phyloP scores from a whole-genome alignment of 64 coral and sea anemone species.

The Trachythela sp. region DNA sequence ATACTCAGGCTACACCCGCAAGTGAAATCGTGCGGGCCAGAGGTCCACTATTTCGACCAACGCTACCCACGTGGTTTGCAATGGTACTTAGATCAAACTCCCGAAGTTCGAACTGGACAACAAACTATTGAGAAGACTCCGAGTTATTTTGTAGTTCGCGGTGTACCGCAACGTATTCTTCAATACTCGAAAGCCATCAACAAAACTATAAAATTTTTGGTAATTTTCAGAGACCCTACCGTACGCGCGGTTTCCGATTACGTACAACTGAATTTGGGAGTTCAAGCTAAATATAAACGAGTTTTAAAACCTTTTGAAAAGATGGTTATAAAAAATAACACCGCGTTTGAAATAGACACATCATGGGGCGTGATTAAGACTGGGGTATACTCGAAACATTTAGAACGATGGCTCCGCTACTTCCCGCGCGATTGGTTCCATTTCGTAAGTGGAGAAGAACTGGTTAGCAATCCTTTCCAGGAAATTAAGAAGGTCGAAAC shows the following conservation, averaged over 20 bases:
- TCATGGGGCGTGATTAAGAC: slow-evolving; percentile 30
- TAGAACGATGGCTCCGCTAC: slow-evolving; percentile 66
- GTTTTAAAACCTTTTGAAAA: neutral
- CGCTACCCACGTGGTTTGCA: neutral
- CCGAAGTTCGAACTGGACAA: neutral
- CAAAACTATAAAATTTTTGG: slow-evolving; percentile 13
- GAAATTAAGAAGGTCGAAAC: slow-evolving; percentile 70
- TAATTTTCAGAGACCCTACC: neutral
- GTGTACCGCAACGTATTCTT: neutral
- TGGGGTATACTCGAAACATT: slow-evolving; percentile 64
- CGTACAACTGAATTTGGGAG: neutral
- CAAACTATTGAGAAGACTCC: slow-evolving; percentile 9
- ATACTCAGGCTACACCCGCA: neutral
- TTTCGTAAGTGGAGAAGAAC: slow-evolving; percentile 76
- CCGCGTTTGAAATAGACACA: neutral
- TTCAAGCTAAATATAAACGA: neutral
- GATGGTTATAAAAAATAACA: neutral
- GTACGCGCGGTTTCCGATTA: neutral
- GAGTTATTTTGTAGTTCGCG: neutral
- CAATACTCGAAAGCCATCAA: neutral
- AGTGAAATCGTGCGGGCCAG: slow-evolving; percentile 5
- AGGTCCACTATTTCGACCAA: neutral
- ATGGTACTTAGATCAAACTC: neutral
- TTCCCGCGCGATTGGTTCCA: slow-evolving; percentile 64
- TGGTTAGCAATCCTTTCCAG: slow-evolving; percentile 48